These are phyloP conservation scores for Tapirus terrestris DNA, from an alignment of 2,113 vertebrate species.

Conservation along the genomic window DNA sequence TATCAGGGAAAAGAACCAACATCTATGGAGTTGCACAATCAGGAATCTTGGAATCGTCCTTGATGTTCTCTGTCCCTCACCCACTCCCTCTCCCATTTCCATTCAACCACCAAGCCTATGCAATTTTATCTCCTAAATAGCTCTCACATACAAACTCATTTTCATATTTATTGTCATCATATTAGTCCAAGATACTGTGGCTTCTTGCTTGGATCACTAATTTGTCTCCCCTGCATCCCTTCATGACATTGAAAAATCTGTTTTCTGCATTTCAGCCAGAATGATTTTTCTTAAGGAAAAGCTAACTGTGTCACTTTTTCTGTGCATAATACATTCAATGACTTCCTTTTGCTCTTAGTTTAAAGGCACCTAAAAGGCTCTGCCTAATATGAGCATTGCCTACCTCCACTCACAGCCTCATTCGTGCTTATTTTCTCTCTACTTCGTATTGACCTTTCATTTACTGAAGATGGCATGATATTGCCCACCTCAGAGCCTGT, in stretches of 20 bases:
- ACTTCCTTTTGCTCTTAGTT: background rate
- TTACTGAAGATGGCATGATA: background rate
- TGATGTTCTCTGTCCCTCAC: background rate
- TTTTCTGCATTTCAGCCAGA: background rate
- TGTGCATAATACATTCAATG: background rate
- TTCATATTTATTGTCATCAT: background rate
- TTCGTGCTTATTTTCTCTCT: background rate
- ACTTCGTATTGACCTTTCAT: background rate
- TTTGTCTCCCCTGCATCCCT: background rate
- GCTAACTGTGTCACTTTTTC: background rate
- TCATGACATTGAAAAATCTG: background rate
- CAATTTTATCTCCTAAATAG: background rate
- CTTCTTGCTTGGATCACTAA: background rate
- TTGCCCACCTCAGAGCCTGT: background rate
- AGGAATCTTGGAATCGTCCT: background rate
- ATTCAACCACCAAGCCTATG: background rate
- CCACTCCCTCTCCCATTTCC: background rate
- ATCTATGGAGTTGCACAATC: background rate
- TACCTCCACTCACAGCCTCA: background rate
- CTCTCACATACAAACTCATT: background rate
- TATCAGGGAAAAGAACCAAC: background rate
- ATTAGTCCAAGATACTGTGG: background rate
- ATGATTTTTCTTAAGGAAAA: background rate
- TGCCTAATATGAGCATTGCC: background rate
- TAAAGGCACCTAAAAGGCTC: background rate